Evolutionary conservation across 2,113 vertebrate species (phyloP).

Genomic region (Melanerpes aurifrons): DNA sequence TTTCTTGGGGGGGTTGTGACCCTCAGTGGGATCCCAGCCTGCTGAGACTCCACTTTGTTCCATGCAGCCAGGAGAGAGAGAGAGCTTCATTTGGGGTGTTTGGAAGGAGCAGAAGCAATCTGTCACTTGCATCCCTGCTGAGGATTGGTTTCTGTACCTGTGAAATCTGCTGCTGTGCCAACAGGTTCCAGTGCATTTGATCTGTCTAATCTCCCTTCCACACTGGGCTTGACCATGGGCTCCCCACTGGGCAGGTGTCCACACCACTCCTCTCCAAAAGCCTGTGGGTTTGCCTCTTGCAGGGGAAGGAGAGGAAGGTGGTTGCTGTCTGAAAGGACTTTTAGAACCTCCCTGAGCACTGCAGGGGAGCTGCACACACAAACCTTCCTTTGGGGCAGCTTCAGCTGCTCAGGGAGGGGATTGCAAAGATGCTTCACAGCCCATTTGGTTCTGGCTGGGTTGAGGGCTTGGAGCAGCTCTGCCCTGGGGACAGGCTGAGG

Average conservation of each 20-base stretch:
- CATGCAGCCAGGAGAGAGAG: no score
- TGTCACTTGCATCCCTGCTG: neutral
- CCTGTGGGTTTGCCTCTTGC: neutral
- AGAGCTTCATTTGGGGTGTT: neutral
- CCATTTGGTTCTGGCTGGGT: neutral
- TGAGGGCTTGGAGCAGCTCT: no score
- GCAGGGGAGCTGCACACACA: neutral
- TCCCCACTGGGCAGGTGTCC: neutral
- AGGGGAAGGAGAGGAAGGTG: neutral
- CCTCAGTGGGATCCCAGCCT: neutral
- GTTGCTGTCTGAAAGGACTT: fast-evolving
- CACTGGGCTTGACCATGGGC: neutral
- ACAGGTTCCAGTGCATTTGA: neutral
- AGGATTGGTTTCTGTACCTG: neutral
- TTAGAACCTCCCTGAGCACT: neutral
- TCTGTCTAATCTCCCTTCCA: neutral
- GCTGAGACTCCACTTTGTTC: neutral
- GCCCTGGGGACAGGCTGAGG: no score
- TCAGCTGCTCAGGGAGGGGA: neutral
- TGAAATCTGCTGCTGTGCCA: neutral
- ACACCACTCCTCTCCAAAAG: neutral
- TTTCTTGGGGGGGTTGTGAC: no score
- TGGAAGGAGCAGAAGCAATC: neutral
- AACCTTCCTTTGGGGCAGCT: neutral
- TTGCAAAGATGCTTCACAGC: neutral